Conservation (phyloP, 2,113 vertebrate genomes). For the Notothenia rossii region DNA sequence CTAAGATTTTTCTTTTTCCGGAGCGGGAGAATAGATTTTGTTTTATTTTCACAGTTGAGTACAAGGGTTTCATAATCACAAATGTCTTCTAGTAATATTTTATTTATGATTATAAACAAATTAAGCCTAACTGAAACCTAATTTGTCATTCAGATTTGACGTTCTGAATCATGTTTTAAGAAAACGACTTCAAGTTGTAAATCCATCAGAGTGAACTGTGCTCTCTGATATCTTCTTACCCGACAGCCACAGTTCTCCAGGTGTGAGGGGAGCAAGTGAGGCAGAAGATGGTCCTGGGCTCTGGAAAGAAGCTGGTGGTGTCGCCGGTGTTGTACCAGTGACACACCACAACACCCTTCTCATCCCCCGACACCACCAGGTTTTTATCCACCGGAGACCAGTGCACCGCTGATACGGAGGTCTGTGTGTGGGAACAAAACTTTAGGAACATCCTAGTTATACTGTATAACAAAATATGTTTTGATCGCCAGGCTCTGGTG, state of each 20-base stretch:
- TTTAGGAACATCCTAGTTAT: background rate
- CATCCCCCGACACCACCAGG: slow-evolving; percentile 92
- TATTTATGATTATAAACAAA: too few relatives aligned
- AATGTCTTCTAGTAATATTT: too few relatives aligned
- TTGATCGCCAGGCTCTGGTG: too few relatives aligned
- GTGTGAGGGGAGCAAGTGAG: slow-evolving; percentile 93
- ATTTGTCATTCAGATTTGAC: too few relatives aligned
- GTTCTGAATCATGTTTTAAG: too few relatives aligned
- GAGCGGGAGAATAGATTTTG: too few relatives aligned
- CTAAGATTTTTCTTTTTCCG: too few relatives aligned
- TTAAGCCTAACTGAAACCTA: too few relatives aligned
- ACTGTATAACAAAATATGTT: too few relatives aligned
- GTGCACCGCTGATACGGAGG: slow-evolving; percentile 87
- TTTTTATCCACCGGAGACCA: slow-evolving; percentile 94
- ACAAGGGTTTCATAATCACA: background rate
- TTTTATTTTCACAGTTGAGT: background rate
- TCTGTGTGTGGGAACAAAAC: slow-evolving; percentile 75
- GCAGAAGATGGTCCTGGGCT: slow-evolving; percentile 93
- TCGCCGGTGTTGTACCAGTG: slow-evolving; percentile 92
- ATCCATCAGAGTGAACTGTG: background rate
- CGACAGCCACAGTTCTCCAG: slow-evolving; percentile 90
- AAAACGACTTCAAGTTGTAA: too few relatives aligned
- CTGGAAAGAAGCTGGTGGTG: slow-evolving; percentile 90
- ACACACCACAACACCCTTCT: slow-evolving; percentile 92
- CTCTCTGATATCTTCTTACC: slow-evolving; percentile 81